Percentiles rank a stretch among this genome's conserved stretches.
Evolutionary conservation across 53 echinoderm and acorn worm species (phyloP).

Genomic region (Henricia sp.): DNA sequence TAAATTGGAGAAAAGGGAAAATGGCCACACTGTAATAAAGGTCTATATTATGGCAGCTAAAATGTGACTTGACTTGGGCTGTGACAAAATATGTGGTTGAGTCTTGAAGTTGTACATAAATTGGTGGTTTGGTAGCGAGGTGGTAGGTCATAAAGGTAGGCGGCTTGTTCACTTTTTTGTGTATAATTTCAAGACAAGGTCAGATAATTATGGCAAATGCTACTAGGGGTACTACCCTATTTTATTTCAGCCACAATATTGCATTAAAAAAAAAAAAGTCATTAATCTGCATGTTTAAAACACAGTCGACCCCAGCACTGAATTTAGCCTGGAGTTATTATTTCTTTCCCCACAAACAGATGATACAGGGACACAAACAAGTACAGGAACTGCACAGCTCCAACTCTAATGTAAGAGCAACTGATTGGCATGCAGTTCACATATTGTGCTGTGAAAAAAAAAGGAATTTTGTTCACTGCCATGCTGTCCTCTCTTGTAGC

Average conservation of each 20-base stretch:
- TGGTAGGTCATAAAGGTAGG: no score
- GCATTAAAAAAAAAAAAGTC: no score
- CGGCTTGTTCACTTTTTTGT: no score
- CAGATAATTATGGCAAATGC: background rate
- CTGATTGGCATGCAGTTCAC: background rate
- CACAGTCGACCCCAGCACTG: conserved; percentile 17
- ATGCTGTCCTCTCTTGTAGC: no score
- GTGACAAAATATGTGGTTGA: no score
- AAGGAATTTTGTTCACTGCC: background rate
- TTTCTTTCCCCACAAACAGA: conserved; percentile 56
- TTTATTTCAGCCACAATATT: no score
- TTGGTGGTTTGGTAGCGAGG: no score
- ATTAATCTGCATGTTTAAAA: background rate
- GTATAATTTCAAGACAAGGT: background rate
- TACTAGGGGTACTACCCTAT: background rate
- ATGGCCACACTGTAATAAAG: no score
- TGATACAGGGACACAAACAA: conserved; percentile 70
- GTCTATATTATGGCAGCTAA: no score
- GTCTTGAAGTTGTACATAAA: no score
- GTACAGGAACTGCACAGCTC: conserved; percentile 66
- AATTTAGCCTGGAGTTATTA: background rate
- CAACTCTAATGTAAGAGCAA: conserved; percentile 56
- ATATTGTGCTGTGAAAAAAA: background rate
- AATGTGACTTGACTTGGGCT: no score
- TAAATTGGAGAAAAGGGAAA: no score